These are phyloP conservation scores for Drosophila truncata DNA, from an alignment of 1,140 invertebrate genomes.

Conservation along the genomic window DNA sequence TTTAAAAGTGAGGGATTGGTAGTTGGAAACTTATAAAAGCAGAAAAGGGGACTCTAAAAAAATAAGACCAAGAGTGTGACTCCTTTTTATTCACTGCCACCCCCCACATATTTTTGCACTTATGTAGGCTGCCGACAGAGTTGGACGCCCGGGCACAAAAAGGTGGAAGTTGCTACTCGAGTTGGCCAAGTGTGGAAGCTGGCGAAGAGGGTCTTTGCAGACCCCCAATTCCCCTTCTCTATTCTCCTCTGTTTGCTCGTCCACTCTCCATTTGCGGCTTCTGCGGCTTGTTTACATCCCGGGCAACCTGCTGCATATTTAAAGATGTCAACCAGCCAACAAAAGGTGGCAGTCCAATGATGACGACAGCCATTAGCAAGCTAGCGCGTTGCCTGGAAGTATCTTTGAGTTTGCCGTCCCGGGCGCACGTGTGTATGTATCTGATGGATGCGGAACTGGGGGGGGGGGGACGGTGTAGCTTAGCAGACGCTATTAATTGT, in stretches of 20 bases:
- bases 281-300: slow-evolving; percentile 66
- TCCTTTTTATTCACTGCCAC: slow-evolving; percentile 11
- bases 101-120: slow-evolving; percentile 2
- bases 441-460: background rate
- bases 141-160: slow-evolving; percentile 18
- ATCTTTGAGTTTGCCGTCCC: slow-evolving; percentile 64
- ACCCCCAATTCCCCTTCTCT: slow-evolving; percentile 18
- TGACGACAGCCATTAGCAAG: slow-evolving; percentile 65
- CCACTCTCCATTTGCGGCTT: slow-evolving; percentile 71
- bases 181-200: slow-evolving; percentile 51
- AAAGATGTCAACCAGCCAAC: slow-evolving; percentile 71
- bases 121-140: slow-evolving; percentile 20
- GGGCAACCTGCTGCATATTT: slow-evolving; percentile 74
- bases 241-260: slow-evolving; percentile 51
- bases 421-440: slow-evolving; percentile 50
- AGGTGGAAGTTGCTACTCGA: slow-evolving; percentile 67
- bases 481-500: slow-evolving; percentile 81
- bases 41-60: too few species aligned
- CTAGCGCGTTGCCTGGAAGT: slow-evolving; percentile 37
- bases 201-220: slow-evolving; percentile 16
- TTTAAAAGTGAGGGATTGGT: background rate
- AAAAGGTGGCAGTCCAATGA: slow-evolving; percentile 66
- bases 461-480: slow-evolving; percentile 2
- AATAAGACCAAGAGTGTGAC: background rate
- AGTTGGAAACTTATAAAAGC: background rate